phyloP scores from a whole-genome alignment of 2,888 invertebrate genomes.

The Sarcophaga variegata region DNA sequence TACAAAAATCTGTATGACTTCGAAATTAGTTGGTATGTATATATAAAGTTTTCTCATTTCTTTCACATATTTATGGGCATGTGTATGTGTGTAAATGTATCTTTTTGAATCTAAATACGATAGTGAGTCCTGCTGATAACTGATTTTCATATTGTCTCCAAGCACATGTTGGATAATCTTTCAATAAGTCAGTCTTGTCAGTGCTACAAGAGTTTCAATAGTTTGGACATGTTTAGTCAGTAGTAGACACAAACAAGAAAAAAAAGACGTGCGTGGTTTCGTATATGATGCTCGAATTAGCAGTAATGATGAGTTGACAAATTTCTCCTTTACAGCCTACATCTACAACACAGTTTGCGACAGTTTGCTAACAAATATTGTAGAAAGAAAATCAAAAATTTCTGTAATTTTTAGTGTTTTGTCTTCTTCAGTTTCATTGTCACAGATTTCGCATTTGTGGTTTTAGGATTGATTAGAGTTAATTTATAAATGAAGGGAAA shows the following conservation, averaged over 20 bases:
- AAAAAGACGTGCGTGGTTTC: neutral
- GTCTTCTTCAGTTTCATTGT: neutral
- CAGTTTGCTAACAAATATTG: neutral
- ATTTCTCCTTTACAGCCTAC: constrained; percentile 7
- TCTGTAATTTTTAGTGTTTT: neutral
- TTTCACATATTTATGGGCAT: too few species aligned
- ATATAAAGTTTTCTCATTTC: too few species aligned
- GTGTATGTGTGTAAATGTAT: too few species aligned
- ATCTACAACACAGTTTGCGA: neutral
- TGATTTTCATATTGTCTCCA: constrained; percentile 36
- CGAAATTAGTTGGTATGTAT: too few species aligned
- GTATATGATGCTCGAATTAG: constrained; percentile 37
- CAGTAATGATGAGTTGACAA: constrained; percentile 50
- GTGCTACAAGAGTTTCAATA: neutral
- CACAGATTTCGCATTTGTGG: constrained; percentile 11
- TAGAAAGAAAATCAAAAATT: constrained; percentile 9
- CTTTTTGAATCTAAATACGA: too few species aligned
- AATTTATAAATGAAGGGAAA: too few species aligned
- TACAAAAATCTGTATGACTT: too few species aligned
- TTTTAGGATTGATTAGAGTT: neutral
- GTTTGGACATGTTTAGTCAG: too few species aligned
- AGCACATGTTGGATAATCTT: constrained; percentile 36
- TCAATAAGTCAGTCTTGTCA: constrained; percentile 40
- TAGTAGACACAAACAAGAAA: too few species aligned
- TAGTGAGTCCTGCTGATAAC: constrained; percentile 21